Evolutionary conservation across 2,797 vertebrate genomes (phyloP).

Genomic region (Eptatretus atami): DNA sequence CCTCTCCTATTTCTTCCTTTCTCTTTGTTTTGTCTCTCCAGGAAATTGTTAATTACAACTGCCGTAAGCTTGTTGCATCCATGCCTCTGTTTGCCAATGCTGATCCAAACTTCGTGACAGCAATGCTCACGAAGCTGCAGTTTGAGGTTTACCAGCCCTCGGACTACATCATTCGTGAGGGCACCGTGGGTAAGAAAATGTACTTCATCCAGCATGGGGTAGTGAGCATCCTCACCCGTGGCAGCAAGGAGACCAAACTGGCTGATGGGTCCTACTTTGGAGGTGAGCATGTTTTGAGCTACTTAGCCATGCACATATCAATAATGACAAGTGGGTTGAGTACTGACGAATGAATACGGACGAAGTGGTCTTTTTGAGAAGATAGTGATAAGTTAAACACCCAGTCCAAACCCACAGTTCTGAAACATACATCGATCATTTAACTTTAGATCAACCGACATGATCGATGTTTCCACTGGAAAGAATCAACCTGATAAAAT

Average conservation of each 20-base stretch:
- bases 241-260: conserved; percentile 53
- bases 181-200: conserved; percentile 81
- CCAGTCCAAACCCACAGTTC: no score
- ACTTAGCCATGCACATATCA: no score
- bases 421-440: no score
- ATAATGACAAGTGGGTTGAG: no score
- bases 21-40: conserved; percentile 10
- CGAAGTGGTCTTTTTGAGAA: no score
- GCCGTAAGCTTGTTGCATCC: conserved; percentile 61
- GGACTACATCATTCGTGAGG: conserved; percentile 55
- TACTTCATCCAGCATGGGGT: conserved; percentile 74
- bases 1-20: not conserved
- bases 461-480: no score
- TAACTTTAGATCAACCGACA: no score
- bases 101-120: conserved; percentile 63
- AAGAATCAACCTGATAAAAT: no score
- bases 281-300: conserved; percentile 16
- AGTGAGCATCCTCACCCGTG: conserved; percentile 53
- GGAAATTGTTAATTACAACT: conserved; percentile 82
- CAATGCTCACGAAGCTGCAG: conserved; percentile 61
- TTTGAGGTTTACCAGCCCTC: conserved; percentile 66
- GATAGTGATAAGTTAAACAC: no score
- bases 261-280: conserved; percentile 63
- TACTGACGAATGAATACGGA: no score
- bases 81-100: conserved; percentile 76